Conservation (phyloP, 2,888 invertebrate genomes). For the Aricia artaxerxes region DNA sequence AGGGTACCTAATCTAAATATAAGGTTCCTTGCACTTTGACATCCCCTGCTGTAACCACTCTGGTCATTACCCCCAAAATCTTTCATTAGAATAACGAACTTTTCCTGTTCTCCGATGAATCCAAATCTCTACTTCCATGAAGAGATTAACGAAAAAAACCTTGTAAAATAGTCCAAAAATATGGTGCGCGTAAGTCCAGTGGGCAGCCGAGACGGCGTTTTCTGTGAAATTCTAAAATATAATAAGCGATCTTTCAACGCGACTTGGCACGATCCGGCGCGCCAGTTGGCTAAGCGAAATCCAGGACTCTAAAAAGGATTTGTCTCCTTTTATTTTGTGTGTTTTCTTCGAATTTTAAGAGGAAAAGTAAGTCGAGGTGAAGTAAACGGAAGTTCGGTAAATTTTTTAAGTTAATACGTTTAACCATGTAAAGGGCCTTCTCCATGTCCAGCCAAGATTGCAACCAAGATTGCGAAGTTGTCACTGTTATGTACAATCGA, state of each 20-base stretch:
- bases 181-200: constrained; percentile 1
- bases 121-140: background rate
- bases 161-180: constrained; percentile 2
- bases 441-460: too few relatives aligned
- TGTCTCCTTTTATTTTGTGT: background rate
- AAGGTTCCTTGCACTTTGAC: background rate
- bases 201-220: constrained; percentile 5
- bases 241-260: constrained; percentile 28
- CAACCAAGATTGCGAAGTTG: too few relatives aligned
- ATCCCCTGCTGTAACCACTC: background rate
- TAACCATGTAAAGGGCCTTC: too few relatives aligned
- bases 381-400: background rate
- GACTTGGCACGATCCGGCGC: background rate
- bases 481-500: too few relatives aligned
- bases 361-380: background rate
- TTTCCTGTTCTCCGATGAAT: background rate
- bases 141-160: background rate
- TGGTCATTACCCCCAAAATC: background rate
- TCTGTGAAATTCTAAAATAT: constrained; percentile 27
- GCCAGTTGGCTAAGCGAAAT: constrained; percentile 4
- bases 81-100: background rate
- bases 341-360: constrained; percentile 3
- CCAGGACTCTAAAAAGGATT: constrained; percentile 22
- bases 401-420: background rate
- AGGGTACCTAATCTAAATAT: too few relatives aligned